Conservation (phyloP, 23 tunicate species). For the Clavelina lepadiformis region DNA sequence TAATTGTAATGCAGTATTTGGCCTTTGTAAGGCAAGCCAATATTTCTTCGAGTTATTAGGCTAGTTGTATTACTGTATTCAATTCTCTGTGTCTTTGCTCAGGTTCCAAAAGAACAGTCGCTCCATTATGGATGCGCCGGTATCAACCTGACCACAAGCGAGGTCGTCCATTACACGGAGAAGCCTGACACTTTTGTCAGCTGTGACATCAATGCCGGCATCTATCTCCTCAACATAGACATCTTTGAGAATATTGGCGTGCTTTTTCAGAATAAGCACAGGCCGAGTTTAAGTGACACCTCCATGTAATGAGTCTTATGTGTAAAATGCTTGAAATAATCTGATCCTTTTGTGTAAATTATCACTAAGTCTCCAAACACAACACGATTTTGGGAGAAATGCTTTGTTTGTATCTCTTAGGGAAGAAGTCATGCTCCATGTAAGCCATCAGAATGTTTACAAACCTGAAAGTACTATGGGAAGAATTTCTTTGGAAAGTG, state of each 20-base stretch:
- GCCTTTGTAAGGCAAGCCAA: no score
- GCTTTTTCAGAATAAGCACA: conserved; percentile 37
- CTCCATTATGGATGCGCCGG: conserved; percentile 92
- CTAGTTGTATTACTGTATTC: no score
- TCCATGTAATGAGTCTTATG: no score
- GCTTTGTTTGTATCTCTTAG: no score
- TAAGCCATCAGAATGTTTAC: no score
- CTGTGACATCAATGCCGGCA: conserved; percentile 78
- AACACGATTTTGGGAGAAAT: no score
- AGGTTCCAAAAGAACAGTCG: conserved; percentile 82
- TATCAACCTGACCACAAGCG: conserved; percentile 57
- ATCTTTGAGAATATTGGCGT: conserved; percentile 59
- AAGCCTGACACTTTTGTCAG: conserved; percentile 91
- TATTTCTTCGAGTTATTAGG: no score
- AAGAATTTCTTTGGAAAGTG: conserved; percentile 53
- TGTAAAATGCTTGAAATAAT: no score
- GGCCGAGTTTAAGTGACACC: conserved; percentile 14
- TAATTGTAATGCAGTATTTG: no score
- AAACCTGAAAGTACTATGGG: background rate
- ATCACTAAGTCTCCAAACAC: no score
- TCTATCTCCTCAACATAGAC: conserved; percentile 53
- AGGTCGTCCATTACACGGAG: conserved; percentile 91
- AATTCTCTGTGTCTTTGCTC: background rate
- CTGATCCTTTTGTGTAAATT: no score
- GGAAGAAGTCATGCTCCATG: no score